Conservation (phyloP, 2,797 vertebrate species). For the Oreortyx pictus region DNA sequence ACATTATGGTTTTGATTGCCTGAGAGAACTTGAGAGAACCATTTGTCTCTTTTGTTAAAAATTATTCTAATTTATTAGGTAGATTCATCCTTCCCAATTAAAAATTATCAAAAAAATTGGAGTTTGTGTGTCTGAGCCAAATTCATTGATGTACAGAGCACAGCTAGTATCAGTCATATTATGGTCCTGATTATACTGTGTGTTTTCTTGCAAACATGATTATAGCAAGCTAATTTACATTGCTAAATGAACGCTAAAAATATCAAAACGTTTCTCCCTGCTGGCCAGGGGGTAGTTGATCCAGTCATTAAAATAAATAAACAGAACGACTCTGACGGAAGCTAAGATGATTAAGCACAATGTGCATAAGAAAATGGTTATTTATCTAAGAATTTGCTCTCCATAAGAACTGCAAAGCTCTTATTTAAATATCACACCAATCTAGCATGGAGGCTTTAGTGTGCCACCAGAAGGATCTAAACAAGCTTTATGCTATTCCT, state of each 20-base stretch:
- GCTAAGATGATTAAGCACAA: background rate
- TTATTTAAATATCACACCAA: background rate
- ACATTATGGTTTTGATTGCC: background rate
- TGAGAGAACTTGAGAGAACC: background rate
- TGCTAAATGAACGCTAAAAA: conserved; percentile 47
- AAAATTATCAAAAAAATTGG: background rate
- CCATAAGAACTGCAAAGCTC: background rate
- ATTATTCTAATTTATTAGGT: background rate
- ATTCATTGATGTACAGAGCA: conserved; percentile 11
- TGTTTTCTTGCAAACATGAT: conserved; percentile 53
- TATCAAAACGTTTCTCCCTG: background rate
- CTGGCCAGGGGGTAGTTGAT: conserved; percentile 18
- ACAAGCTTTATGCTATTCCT: background rate
- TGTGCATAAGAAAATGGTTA: background rate
- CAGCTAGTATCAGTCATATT: background rate
- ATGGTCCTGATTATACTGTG: background rate
- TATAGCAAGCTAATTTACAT: conserved; percentile 46
- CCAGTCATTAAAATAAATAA: conserved; percentile 6
- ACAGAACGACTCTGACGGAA: conserved; percentile 9
- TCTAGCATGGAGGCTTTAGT: background rate
- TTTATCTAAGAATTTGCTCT: background rate
- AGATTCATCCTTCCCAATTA: conserved; percentile 26
- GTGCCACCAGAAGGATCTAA: background rate
- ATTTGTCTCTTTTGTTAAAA: background rate
- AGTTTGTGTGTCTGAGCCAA: background rate